These are phyloP conservation scores for Myxocyprinus asiaticus DNA, from an alignment of 2,113 vertebrate genomes.

Conservation along the genomic window DNA sequence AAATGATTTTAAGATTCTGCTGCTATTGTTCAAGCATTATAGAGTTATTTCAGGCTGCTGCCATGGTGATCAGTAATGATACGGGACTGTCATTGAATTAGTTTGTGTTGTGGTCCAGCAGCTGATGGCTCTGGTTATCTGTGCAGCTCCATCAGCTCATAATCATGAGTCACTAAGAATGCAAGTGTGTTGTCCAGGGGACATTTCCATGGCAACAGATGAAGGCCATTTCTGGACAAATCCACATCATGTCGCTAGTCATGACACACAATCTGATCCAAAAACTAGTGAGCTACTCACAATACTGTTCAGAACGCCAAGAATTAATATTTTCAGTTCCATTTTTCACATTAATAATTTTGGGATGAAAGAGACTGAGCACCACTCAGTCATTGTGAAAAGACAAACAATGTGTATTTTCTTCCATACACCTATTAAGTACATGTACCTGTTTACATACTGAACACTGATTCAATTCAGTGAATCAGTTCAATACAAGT, in stretches of 20 bases:
- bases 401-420: no score
- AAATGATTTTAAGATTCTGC: not conserved
- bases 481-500: no score
- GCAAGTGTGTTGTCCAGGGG: not conserved
- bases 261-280: no score
- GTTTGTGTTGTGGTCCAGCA: not conserved
- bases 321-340: no score
- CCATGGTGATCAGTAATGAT: not conserved
- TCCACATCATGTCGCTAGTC: not conserved
- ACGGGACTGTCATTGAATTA: not conserved
- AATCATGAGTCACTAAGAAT: not conserved
- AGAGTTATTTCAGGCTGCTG: not conserved
- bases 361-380: no score
- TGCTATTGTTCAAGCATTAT: not conserved
- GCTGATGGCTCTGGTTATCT: not conserved
- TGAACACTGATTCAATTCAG: no score
- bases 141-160: not conserved
- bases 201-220: constrained; percentile 14
- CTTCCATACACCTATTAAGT: no score
- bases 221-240: not conserved
- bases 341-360: no score
- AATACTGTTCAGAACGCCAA: no score
- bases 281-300: no score
- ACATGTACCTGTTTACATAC: no score
- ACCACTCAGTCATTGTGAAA: no score